phyloP scores from a whole-genome alignment of 2,797 vertebrate genomes.

The Denticeps clupeoides region DNA sequence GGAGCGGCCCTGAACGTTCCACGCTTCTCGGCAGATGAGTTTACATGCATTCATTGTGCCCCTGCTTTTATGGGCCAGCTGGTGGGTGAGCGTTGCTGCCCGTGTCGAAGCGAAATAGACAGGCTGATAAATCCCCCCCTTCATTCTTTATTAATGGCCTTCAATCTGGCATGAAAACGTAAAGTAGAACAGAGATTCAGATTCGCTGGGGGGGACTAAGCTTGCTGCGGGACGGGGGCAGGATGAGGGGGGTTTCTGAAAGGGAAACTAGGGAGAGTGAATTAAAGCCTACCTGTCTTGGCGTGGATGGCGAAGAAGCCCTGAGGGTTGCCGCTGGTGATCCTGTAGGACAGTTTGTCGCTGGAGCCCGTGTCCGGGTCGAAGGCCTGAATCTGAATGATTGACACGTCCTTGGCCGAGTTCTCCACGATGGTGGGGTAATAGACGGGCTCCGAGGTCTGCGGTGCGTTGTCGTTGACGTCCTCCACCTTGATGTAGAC shows the following conservation, averaged over 20 bases:
- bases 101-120: not conserved
- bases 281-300: slow-evolving; percentile 89
- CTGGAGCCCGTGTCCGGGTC: slow-evolving; percentile 82
- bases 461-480: slow-evolving; percentile 92
- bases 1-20: not conserved
- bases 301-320: slow-evolving; percentile 86
- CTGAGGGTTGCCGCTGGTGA: slow-evolving; percentile 94
- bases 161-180: slow-evolving; percentile 1
- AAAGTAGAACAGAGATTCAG: too few species aligned
- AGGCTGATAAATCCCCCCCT: not conserved
- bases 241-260: too few species aligned
- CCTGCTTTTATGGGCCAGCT: not conserved
- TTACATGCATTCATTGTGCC: not conserved
- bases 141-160: not conserved
- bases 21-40: not conserved
- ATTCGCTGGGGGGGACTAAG: too few species aligned
- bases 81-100: slow-evolving; percentile 1
- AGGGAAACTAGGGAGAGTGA: too few species aligned
- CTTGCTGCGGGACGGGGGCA: too few species aligned
- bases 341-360: slow-evolving; percentile 81
- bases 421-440: slow-evolving; percentile 90
- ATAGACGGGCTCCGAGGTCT: slow-evolving; percentile 87
- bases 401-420: slow-evolving; percentile 82
- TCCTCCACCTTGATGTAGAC: slow-evolving; percentile 88
- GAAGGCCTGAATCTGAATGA: slow-evolving; percentile 82